phyloP scores from a whole-genome alignment of 2,797 vertebrate genomes.

The Glossophaga mutica region DNA sequence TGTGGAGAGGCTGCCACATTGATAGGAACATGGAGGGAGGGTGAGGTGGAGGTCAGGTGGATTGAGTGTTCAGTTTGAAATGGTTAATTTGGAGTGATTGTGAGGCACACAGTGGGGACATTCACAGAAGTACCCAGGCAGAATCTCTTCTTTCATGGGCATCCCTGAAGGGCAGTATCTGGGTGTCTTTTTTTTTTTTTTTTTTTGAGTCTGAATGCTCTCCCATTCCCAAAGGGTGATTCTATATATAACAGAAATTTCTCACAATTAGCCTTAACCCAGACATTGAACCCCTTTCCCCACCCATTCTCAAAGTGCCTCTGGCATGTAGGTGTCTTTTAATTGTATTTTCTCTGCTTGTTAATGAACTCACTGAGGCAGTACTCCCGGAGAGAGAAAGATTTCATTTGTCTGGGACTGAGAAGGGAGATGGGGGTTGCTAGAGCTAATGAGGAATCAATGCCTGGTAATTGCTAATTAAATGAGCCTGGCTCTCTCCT shows the following conservation, averaged over 20 bases:
- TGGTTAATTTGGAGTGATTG: neutral
- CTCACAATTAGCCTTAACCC: conserved; percentile 59
- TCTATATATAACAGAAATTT: conserved; percentile 68
- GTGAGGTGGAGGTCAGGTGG: neutral
- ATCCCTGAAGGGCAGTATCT: neutral
- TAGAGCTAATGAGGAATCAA: conserved; percentile 70
- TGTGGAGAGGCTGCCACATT: neutral
- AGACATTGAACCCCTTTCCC: conserved; percentile 45
- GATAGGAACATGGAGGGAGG: neutral
- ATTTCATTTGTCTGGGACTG: conserved; percentile 64
- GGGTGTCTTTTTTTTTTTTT: neutral
- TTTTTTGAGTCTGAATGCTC: neutral
- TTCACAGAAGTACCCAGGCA: neutral
- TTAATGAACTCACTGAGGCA: conserved; percentile 68
- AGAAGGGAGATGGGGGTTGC: conserved; percentile 39
- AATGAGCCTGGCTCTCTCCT: conserved; percentile 53
- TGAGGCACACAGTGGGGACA: neutral
- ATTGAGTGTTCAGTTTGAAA: neutral
- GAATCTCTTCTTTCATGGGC: neutral
- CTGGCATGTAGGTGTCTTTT: conserved; percentile 53
- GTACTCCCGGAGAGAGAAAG: conserved; percentile 47
- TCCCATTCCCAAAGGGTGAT: conserved; percentile 42
- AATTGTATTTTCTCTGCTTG: conserved; percentile 69
- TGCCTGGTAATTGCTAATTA: conserved; percentile 71
- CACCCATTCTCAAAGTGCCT: neutral